Evolutionary conservation across 2,888 invertebrate genomes (phyloP), one percentile per base, ranked within the genome.

Genomic region (Urechis unicinctus): DNA sequence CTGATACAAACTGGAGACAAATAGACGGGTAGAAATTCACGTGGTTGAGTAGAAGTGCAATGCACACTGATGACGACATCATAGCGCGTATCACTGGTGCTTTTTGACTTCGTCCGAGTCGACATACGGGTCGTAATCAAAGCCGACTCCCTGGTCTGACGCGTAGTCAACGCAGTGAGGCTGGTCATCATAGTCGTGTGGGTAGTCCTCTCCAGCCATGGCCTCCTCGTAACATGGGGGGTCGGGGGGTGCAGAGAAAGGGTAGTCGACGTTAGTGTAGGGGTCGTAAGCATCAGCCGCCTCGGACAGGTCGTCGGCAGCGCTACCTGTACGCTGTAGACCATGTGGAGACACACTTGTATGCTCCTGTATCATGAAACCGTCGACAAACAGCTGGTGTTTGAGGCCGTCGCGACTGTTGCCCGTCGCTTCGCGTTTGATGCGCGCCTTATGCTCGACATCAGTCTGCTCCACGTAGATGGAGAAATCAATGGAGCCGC

Each of bases 351-450:
- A 36, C 9, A 17, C 17, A 17, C 36, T 36, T 6, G 45, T 45
- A 28, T 48, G 50, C 41, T 50, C 50, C 50, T 6, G 5, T 30
- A 50, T 50, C 50, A 50, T 9, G n/a, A 21, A 30, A n/a, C 50
- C 50, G 24, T 50, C 36, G 6, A 50, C 50, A 9, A 36, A 6
- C 30, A 50, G 50, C 24, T 50, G 36, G 36, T 50, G 36, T 6
- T 6, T 9, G 25, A 48, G 9, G 50, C 21, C 30, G 22, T 9
- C 6, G 4, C 5, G 5, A 9, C 13, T 13, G 6, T 9, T 28
- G 5, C 24, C 50, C 5, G 21, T 6, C 5, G 6, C 6, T 5
- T 36, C 36, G 13, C 50, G 50, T 24, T 36, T 9, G 24, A 50
- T 50, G 13, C 50, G 9, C 5, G 21, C 50, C 6, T 24, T 30